Conservation (phyloP, 2,888 invertebrate genomes). For the Linyphia triangularis region DNA sequence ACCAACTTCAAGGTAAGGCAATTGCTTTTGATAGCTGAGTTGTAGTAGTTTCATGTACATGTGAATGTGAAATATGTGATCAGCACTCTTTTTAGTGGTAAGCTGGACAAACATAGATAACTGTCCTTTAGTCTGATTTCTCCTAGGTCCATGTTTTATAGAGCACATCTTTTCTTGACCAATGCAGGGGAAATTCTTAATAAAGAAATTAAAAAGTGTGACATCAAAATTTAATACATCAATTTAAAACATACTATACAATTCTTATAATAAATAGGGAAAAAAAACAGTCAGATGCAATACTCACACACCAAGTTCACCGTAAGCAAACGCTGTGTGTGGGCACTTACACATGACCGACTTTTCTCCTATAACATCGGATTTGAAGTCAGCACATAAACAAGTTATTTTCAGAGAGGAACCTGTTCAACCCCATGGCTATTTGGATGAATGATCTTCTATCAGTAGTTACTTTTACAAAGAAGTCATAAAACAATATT, state of each 20-base stretch:
- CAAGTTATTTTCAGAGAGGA: no score
- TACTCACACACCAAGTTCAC: no score
- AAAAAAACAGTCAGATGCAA: no score
- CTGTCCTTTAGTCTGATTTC: conserved; percentile 44
- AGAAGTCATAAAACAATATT: no score
- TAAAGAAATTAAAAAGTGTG: neutral
- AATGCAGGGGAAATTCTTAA: conserved; percentile 58
- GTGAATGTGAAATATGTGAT: conserved; percentile 39
- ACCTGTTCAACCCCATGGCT: no score
- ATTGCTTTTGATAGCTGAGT: conserved; percentile 36
- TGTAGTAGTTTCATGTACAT: conserved; percentile 44
- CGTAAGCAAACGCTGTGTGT: no score
- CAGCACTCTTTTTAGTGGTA: neutral
- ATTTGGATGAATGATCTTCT: no score
- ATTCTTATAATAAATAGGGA: neutral
- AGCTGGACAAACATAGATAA: conserved; percentile 32
- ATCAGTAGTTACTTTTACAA: no score
- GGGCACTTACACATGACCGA: no score
- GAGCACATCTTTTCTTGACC: conserved; percentile 37
- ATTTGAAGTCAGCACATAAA: no score
- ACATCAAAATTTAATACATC: neutral
- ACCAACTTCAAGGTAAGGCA: conserved; percentile 22
- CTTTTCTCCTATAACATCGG: no score
- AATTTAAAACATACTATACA: neutral
- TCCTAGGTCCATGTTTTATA: conserved; percentile 45